phyloP scores from a whole-genome alignment of 35 echinoderm and acorn worm genomes.

The Hemicentrotus pulcherrimus region DNA sequence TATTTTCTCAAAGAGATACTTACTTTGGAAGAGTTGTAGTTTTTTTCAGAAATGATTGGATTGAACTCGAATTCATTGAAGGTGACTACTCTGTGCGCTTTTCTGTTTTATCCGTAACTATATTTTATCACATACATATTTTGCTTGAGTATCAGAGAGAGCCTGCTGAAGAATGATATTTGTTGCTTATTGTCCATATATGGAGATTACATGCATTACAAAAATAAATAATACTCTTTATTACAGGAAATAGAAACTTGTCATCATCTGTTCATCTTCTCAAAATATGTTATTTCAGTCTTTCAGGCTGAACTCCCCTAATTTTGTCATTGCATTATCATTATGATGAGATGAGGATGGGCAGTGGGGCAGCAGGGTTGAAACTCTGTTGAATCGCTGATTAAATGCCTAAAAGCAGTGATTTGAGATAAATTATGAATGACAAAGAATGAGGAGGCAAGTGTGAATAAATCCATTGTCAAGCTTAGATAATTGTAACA shows the following conservation, averaged over 20 bases:
- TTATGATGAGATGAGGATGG: neutral
- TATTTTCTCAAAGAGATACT: too few relatives aligned
- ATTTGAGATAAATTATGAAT: conserved; percentile 28
- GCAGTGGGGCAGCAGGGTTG: neutral
- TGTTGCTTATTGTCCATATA: too few relatives aligned
- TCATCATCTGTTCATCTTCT: neutral
- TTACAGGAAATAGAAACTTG: neutral
- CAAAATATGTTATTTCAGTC: neutral
- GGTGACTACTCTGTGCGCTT: too few relatives aligned
- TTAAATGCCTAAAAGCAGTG: neutral
- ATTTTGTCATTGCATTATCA: too few relatives aligned
- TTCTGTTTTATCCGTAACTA: too few relatives aligned
- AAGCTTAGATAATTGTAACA: conserved; percentile 8
- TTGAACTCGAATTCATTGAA: too few relatives aligned
- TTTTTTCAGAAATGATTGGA: too few relatives aligned
- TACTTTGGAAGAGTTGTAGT: too few relatives aligned
- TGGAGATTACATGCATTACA: too few relatives aligned
- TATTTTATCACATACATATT: too few relatives aligned
- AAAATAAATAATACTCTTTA: neutral
- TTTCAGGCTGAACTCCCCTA: neutral
- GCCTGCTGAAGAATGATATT: too few relatives aligned
- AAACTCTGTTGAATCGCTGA: neutral
- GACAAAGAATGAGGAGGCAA: neutral
- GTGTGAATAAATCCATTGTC: conserved; percentile 23
- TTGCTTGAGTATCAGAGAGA: too few relatives aligned